Conservation (phyloP, 1,140 invertebrate species). For the Battus philenor region DNA sequence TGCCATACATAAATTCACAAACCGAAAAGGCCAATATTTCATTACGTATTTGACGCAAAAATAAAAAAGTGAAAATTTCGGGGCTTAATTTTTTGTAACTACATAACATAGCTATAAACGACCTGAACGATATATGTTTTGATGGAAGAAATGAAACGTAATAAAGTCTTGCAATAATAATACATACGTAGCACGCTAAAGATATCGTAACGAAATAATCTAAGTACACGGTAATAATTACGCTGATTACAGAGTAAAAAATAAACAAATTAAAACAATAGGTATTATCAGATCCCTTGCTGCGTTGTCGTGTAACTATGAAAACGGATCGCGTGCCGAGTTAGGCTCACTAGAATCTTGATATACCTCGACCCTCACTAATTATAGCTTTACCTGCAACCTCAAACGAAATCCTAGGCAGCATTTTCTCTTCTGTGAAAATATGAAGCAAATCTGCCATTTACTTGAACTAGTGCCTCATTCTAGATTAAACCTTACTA, state of each 20-base stretch:
- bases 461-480: conserved; percentile 8
- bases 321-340: conserved; percentile 47
- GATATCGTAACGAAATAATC: conserved; percentile 14
- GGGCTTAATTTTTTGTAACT: too few relatives aligned
- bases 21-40: conserved; percentile 49
- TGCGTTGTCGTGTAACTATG: conserved; percentile 42
- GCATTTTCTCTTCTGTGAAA: conserved; percentile 16
- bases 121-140: too few relatives aligned
- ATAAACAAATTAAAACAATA: conserved; percentile 40
- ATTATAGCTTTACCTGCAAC: conserved; percentile 51
- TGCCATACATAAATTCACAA: conserved; percentile 43
- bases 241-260: conserved; percentile 31
- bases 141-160: too few relatives aligned
- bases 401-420: conserved; percentile 26
- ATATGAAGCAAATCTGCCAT: conserved; percentile 4
- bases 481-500: conserved; percentile 1
- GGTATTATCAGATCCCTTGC: conserved; percentile 42
- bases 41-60: conserved; percentile 22
- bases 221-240: conserved; percentile 17
- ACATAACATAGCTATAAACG: too few relatives aligned
- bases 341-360: conserved; percentile 46
- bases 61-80: conserved; percentile 11
- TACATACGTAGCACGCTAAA: conserved; percentile 10
- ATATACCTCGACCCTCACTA: conserved; percentile 45
- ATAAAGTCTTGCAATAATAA: conserved; percentile 8